Evolutionary conservation across 1,140 invertebrate genomes (phyloP).

Genomic region (Gonioctena quinquepunctata): DNA sequence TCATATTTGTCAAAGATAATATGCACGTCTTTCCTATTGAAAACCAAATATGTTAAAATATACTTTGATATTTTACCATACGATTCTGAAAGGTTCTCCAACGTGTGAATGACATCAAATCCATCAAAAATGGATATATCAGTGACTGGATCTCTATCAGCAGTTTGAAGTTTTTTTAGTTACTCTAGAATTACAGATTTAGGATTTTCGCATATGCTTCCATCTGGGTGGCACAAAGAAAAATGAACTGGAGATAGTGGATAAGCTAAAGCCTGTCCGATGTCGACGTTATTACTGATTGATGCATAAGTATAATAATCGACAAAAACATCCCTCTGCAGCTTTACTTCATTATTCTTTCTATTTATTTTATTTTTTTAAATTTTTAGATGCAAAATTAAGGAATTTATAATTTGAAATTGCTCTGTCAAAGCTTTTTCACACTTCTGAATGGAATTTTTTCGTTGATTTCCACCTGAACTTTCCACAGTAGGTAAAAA

Average conservation of each 20-base stretch:
- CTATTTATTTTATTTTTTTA: constrained; percentile 10
- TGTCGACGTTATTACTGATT: constrained; percentile 18
- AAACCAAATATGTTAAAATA: constrained; percentile 13
- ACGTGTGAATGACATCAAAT: constrained; percentile 5
- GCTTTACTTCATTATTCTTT: constrained; percentile 11
- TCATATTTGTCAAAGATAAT: constrained; percentile 34
- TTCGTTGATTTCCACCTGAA: too few species aligned
- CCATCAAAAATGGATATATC: neutral
- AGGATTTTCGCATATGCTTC: constrained; percentile 8
- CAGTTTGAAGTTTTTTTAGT: neutral
- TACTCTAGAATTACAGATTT: constrained; percentile 7
- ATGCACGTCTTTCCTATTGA: constrained; percentile 19
- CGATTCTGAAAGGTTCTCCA: neutral
- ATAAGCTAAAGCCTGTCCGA: constrained; percentile 10
- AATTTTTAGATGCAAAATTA: constrained; percentile 14
- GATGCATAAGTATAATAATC: constrained; percentile 19
- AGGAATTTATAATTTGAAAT: constrained; percentile 16
- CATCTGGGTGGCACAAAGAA: constrained; percentile 9
- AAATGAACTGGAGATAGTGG: constrained; percentile 5
- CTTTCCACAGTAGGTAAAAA: constrained; percentile 24
- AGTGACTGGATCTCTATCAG: neutral
- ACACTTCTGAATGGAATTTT: too few species aligned
- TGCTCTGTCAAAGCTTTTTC: constrained; percentile 18
- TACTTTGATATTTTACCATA: constrained; percentile 10
- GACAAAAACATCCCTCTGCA: constrained; percentile 16